Conservation (phyloP, 2,797 vertebrate species). For the Microhierax caerulescens region DNA sequence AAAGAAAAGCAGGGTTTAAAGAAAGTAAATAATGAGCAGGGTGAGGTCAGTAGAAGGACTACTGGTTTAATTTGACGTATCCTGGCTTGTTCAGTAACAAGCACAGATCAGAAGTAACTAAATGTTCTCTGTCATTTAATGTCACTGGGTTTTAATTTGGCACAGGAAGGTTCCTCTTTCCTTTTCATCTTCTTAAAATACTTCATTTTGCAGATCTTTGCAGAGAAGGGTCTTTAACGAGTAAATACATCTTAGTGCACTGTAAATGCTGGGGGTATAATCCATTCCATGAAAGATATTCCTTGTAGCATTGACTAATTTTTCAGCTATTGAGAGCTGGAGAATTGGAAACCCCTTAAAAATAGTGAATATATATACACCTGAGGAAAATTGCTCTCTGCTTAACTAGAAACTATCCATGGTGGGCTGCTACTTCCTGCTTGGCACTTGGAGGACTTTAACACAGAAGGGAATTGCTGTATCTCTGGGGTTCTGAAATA, state of each 20-base stretch:
- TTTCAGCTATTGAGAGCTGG: background rate
- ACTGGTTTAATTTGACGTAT: background rate
- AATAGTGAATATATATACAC: background rate
- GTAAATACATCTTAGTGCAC: background rate
- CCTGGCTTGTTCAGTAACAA: background rate
- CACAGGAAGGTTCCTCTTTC: background rate
- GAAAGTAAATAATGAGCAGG: background rate
- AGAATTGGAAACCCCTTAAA: background rate
- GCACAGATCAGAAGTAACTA: constrained; percentile 10
- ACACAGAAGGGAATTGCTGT: background rate
- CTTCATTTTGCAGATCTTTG: constrained; percentile 10
- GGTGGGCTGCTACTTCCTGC: background rate
- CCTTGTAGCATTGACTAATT: too few relatives aligned
- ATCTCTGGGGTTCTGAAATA: background rate
- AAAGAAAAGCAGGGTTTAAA: background rate
- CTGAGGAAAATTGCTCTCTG: background rate
- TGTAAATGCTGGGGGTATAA: background rate
- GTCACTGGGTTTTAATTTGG: constrained; percentile 7
- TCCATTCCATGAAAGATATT: background rate
- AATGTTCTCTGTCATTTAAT: constrained; percentile 29
- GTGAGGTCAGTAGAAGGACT: background rate
- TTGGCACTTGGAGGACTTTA: background rate
- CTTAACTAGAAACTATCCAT: background rate
- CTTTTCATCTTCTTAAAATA: background rate
- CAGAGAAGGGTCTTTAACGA: background rate